Conservation (phyloP, 2,113 vertebrate genomes). For the Clarias macrocephalus region DNA sequence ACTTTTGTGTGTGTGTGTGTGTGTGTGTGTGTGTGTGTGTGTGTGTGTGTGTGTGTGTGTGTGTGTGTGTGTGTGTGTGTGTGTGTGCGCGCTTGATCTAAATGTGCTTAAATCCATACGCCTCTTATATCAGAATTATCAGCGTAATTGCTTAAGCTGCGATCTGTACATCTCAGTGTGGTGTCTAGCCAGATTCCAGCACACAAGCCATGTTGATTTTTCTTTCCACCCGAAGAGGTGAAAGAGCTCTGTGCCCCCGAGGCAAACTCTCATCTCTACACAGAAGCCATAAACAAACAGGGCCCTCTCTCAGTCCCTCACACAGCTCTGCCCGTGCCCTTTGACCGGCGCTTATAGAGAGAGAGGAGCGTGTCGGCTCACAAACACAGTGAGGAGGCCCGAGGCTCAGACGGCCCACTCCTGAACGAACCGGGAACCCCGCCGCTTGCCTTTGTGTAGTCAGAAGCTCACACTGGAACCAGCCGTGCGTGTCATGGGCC, state of each 20-base stretch:
- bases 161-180: neutral
- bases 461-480: conserved; percentile 32
- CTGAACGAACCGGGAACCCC: conserved; percentile 22
- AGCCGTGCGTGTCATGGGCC: conserved; percentile 50
- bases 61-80: neutral
- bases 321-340: neutral
- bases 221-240: neutral
- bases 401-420: neutral
- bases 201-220: neutral
- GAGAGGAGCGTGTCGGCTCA: conserved; percentile 31
- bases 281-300: conserved; percentile 34
- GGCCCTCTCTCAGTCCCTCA: conserved; percentile 12
- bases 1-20: neutral
- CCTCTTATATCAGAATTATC: conserved; percentile 26
- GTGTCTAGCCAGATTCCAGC: conserved; percentile 5
- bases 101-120: neutral
- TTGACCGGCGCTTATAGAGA: conserved; percentile 31
- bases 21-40: conserved; percentile 1
- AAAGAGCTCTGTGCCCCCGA: conserved; percentile 1
- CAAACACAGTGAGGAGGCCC: conserved; percentile 12
- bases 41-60: neutral
- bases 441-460: conserved; percentile 46
- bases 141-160: conserved; percentile 11
- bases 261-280: conserved; percentile 25
- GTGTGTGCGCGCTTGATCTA: neutral